Percentiles rank a stretch among this genome's conserved stretches.
phyloP scores from a whole-genome alignment of 2,888 invertebrate species.

The Eretmocerus hayati region DNA sequence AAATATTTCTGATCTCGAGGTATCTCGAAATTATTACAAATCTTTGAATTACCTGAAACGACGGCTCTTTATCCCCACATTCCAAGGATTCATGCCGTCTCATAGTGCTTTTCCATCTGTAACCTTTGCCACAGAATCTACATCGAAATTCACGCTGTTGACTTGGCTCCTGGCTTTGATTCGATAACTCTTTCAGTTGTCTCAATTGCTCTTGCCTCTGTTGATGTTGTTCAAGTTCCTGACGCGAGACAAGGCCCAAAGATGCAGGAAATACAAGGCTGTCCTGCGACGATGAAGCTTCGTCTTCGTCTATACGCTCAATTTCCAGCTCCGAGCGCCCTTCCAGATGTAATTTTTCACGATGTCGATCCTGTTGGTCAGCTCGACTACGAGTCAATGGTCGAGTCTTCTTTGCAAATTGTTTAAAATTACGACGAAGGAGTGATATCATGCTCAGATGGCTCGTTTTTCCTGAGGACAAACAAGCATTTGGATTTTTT shows the following conservation, averaged over 20 bases:
- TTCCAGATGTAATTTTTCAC: not conserved
- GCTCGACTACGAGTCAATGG: conserved; percentile 19
- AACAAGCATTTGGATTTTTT: too few relatives aligned
- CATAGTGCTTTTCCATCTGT: conserved; percentile 24
- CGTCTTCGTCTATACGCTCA: conserved; percentile 16
- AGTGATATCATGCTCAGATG: conserved; percentile 19
- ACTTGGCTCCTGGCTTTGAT: conserved; percentile 40
- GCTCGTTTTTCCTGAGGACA: conserved; percentile 16
- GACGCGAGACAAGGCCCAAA: conserved; percentile 16
- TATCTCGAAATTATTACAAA: too few relatives aligned
- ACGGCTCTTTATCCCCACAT: conserved; percentile 19
- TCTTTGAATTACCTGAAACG: too few relatives aligned
- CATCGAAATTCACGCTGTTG: conserved; percentile 18
- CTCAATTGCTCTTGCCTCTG: conserved; percentile 5
- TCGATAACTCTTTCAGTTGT: not conserved
- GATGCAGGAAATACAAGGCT: conserved; percentile 20
- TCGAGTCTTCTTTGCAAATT: conserved; percentile 18
- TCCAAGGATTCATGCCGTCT: conserved; percentile 20
- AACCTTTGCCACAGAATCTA: conserved; percentile 22
- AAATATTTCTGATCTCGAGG: too few relatives aligned
- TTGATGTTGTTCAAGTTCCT: conserved; percentile 15
- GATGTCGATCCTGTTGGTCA: conserved; percentile 16
- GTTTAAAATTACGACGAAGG: conserved; percentile 20
- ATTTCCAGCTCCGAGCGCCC: conserved; percentile 9
- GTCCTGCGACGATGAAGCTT: conserved; percentile 17